phyloP scores from a whole-genome alignment of 2,888 invertebrate species.

The Caenorhabditis sp. region DNA sequence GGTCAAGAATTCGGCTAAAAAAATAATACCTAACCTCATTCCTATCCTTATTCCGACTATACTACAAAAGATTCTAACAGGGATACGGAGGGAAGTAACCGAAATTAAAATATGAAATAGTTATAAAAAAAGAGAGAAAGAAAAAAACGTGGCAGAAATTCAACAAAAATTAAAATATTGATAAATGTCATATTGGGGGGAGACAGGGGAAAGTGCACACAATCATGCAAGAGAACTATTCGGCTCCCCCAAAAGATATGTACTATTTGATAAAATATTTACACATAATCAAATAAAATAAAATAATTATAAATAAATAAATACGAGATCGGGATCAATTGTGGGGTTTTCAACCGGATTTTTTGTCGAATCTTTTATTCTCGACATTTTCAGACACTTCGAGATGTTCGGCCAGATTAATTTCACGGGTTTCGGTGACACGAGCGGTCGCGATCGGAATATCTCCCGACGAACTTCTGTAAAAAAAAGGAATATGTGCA shows the following conservation, averaged over 20 bases:
- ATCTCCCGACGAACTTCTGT: not conserved
- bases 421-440: conserved; percentile 21
- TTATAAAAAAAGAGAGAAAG: not conserved
- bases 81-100: not conserved
- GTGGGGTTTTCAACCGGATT: not conserved
- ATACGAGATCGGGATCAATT: not conserved
- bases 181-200: not conserved
- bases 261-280: not conserved
- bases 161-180: not conserved
- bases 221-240: too few relatives aligned
- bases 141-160: not conserved
- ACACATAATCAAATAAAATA: not conserved
- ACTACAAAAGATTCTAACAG: not conserved
- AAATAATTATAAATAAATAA: not conserved
- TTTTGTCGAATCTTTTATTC: not conserved
- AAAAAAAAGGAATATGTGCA: too few relatives aligned
- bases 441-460: conserved; percentile 20
- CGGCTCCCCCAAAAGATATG: not conserved
- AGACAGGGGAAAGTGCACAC: too few relatives aligned
- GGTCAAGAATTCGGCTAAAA: not conserved
- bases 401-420: conserved; percentile 19
- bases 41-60: not conserved
- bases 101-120: not conserved
- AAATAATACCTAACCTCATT: not conserved
- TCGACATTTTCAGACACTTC: not conserved